phyloP scores from a whole-genome alignment of 2,888 invertebrate genomes.

The Macropis europaea region DNA sequence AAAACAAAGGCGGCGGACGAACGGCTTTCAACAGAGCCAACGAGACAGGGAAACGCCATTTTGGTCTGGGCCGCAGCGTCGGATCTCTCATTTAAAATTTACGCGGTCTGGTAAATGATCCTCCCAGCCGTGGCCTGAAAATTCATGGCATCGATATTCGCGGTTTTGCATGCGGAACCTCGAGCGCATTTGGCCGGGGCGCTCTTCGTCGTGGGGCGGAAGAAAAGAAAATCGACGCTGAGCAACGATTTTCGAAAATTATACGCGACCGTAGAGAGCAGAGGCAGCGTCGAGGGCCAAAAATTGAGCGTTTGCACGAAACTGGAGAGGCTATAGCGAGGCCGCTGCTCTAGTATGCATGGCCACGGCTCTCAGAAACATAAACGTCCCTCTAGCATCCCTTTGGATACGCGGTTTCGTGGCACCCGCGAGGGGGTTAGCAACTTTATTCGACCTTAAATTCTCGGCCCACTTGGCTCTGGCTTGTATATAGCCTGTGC shows the following conservation, averaged over 20 bases:
- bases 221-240: slow-evolving; percentile 37
- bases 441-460: slow-evolving; percentile 73
- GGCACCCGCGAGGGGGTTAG: slow-evolving; percentile 42
- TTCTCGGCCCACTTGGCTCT: slow-evolving; percentile 70
- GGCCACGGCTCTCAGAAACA: slow-evolving; percentile 42
- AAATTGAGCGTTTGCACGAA: slow-evolving; percentile 21
- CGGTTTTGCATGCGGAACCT: slow-evolving; percentile 53
- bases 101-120: slow-evolving; percentile 43
- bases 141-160: slow-evolving; percentile 59
- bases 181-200: slow-evolving; percentile 49
- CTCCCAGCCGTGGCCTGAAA: slow-evolving; percentile 28
- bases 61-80: too few species aligned
- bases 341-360: slow-evolving; percentile 64
- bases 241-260: slow-evolving; percentile 53
- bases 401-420: slow-evolving; percentile 38
- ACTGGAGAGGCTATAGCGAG: too few species aligned
- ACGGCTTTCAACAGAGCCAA: too few species aligned
- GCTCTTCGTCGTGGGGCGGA: too few species aligned
- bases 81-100: too few species aligned
- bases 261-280: slow-evolving; percentile 33
- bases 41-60: too few species aligned
- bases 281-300: slow-evolving; percentile 28
- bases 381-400: slow-evolving; percentile 27
- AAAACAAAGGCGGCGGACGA: too few species aligned
- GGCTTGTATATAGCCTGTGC: slow-evolving; percentile 35